Evolutionary conservation across 2,113 vertebrate species (phyloP), one percentile per base, ranked within the genome.

Genomic region (Zapornia atra): DNA sequence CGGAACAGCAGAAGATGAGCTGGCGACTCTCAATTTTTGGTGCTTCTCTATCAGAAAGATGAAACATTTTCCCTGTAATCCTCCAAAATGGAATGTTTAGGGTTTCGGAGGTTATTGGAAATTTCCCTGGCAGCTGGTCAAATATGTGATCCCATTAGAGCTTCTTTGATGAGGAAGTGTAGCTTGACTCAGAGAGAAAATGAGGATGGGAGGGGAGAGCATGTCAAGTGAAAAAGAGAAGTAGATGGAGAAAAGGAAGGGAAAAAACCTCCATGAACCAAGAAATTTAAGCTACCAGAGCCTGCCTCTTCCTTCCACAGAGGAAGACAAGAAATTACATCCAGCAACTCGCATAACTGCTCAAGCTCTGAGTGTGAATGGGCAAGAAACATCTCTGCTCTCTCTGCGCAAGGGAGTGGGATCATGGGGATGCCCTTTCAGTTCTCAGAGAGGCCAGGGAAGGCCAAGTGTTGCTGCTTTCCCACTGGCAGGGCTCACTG

Each of bases 61-160:
- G 93, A 95, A 94, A 94, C 77, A 82, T 96, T 95, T 93, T 72
- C 80, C 96, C 95, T 93, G 36, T 97, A 94, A 88, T 96, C 88
- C 97, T 92, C 83, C 77, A 94, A 95, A 98, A 96, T 95, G 96
- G 95, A 96, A 95, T 94, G 91, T 97, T 88, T 86, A 86, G 94
- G 95, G 90, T 80, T 94, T 96, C 26, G 1, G 68, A 65, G 75
- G 94, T 95, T 95, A 95, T 88, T 94, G 96, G 94, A 98, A 98
- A 97, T 97, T 97, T 98, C 83, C 82, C 88, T 92, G 95, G 97
- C 92, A 97, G 95, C 68, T 64, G 95, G 96, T 97, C n/a, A 42
- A 89, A 95, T 89, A 97, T 92, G 92, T 94, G 92, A 97, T 95
- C 94, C 94, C 94, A 95, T 98, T 94, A 98, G 96, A 94, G 87